These are phyloP conservation scores for Rhynchophorus ferrugineus DNA, from an alignment of 1,140 invertebrate genomes.

Conservation along the genomic window DNA sequence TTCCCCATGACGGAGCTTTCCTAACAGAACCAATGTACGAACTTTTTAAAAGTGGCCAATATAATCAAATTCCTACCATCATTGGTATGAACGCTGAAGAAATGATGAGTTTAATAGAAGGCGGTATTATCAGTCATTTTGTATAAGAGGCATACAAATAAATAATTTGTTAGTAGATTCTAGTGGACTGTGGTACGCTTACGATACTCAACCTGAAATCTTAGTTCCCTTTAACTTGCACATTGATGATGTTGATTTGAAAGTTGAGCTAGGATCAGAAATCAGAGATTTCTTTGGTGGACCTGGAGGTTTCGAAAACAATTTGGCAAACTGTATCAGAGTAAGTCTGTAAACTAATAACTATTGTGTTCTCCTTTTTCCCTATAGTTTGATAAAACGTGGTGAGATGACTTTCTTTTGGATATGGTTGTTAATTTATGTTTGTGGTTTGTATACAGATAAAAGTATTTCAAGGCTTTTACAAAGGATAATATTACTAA, in stretches of 20 bases:
- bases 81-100: conserved; percentile 21
- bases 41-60: conserved; percentile 15
- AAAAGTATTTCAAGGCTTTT: not conserved
- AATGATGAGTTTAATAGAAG: conserved; percentile 1
- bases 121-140: too few species aligned
- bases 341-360: not conserved
- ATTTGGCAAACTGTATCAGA: conserved; percentile 4
- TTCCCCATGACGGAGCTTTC: conserved; percentile 10
- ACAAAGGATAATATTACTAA: too few species aligned
- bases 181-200: conserved; percentile 6
- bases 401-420: too few species aligned
- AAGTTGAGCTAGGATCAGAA: conserved; percentile 5
- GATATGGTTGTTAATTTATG: too few species aligned
- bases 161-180: conserved; percentile 8
- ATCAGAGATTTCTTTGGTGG: conserved; percentile 7
- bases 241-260: conserved; percentile 1
- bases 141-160: too few species aligned
- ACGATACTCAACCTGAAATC: conserved; percentile 8
- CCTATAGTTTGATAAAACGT: too few species aligned
- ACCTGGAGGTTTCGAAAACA: conserved; percentile 2
- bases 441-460: not conserved
- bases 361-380: too few species aligned
- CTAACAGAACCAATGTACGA: conserved; percentile 9
- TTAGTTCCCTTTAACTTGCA: conserved; percentile 17
- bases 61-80: conserved; percentile 13